phyloP scores from a whole-genome alignment of 2,888 invertebrate species.

The Thyatira batis region DNA sequence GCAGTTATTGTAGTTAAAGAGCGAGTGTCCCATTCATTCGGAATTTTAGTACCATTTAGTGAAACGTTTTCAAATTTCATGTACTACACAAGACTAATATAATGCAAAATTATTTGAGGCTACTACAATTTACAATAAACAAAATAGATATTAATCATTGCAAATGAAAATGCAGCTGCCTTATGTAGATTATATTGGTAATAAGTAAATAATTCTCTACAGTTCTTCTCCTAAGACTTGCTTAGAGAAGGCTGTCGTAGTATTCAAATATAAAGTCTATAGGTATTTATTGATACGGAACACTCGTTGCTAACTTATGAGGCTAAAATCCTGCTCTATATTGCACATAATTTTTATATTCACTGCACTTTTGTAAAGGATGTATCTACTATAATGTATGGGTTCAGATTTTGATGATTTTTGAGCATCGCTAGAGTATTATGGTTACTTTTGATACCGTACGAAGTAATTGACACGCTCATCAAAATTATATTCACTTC shows the following conservation, averaged over 20 bases:
- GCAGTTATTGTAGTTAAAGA: no score
- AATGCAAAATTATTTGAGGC: not conserved
- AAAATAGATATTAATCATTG: not conserved
- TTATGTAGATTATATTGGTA: slow-evolving; percentile 2
- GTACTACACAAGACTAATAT: not conserved
- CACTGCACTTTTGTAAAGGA: no score
- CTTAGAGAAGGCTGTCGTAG: not conserved
- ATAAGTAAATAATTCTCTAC: not conserved
- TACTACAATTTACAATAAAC: not conserved
- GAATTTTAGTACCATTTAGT: no score
- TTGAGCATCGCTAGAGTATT: not conserved
- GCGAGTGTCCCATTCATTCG: no score
- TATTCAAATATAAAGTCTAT: not conserved
- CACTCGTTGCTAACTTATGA: not conserved
- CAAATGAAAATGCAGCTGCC: slow-evolving; percentile 5
- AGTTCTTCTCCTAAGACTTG: not conserved
- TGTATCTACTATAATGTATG: not conserved
- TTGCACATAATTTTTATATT: not conserved
- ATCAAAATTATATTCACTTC: no score
- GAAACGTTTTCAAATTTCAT: not conserved
- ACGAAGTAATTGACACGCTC: no score
- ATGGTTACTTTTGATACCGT: no score
- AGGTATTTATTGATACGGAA: not conserved
- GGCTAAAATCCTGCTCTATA: not conserved
- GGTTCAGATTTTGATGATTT: not conserved